Percentiles rank a stretch among this genome's conserved stretches.
Conservation (phyloP, 2,888 invertebrate species). For the Tetramorium bicarinatum region DNA sequence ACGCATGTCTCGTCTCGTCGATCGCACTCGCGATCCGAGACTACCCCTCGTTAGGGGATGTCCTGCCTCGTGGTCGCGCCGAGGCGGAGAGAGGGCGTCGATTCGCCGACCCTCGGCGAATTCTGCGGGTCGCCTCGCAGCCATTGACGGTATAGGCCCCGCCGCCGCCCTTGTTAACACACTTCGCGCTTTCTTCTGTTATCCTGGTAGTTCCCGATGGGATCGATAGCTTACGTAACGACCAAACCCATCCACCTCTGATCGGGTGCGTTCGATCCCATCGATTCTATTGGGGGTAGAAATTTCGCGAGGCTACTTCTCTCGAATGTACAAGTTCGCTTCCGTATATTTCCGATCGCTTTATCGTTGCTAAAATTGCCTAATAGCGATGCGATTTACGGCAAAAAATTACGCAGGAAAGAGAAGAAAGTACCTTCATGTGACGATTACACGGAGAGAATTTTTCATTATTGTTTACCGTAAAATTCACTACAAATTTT, state of each 20-base stretch:
- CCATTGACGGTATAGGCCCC: conserved; percentile 44
- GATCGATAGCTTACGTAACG: conserved; percentile 85
- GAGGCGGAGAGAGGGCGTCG: conserved; percentile 22
- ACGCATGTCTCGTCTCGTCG: neutral
- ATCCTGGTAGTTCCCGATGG: conserved; percentile 84
- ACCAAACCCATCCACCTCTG: conserved; percentile 54
- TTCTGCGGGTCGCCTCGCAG: conserved; percentile 41
- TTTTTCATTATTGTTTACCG: no score
- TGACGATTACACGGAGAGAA: no score
- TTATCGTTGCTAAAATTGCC: neutral
- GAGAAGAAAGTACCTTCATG: neutral
- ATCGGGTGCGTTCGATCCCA: conserved; percentile 42
- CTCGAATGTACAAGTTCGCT: neutral
- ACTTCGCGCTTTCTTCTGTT: conserved; percentile 72
- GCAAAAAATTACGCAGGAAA: neutral
- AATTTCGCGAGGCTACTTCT: neutral
- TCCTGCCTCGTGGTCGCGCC: conserved; percentile 15
- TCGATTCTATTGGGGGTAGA: conserved; percentile 8
- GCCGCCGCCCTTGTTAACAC: conserved; percentile 19
- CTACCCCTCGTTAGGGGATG: conserved; percentile 36
- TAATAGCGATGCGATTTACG: neutral
- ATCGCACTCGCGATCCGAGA: neutral
- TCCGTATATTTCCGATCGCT: neutral
- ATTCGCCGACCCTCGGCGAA: conserved; percentile 27
- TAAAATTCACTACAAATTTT: no score